Conservation (phyloP, 2,888 invertebrate genomes). For the Lepas anatifera region DNA sequence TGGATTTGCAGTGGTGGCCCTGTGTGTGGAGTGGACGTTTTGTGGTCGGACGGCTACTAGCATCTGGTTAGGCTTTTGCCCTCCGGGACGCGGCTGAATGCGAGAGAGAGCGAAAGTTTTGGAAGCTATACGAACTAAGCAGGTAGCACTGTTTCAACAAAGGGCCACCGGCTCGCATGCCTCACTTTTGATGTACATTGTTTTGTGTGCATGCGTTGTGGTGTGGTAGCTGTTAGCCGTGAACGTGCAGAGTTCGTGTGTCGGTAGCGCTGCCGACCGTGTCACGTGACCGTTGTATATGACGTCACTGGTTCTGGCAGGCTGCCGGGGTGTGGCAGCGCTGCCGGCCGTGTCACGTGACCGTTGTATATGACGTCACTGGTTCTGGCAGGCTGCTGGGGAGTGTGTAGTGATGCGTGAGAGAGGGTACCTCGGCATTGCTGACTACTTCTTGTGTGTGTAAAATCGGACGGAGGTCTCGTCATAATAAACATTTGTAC, state of each 20-base stretch:
- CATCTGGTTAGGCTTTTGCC: neutral
- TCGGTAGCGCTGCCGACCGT: too few relatives aligned
- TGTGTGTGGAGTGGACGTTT: neutral
- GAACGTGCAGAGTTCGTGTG: neutral
- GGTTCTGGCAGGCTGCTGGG: too few relatives aligned
- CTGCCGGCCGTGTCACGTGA: neutral
- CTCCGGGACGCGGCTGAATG: neutral
- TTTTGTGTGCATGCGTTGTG: neutral
- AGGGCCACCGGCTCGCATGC: neutral
- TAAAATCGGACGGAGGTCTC: neutral
- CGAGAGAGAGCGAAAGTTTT: neutral
- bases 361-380: neutral
- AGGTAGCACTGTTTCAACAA: too few relatives aligned
- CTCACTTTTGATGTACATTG: neutral
- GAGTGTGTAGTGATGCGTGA: too few relatives aligned
- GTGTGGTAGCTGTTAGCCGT: neutral
- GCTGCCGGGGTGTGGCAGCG: too few relatives aligned
- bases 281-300: neutral
- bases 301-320: neutral
- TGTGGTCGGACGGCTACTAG: neutral
- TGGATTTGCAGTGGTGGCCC: neutral
- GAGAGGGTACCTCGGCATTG: too few relatives aligned
- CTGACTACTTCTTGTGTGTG: slow-evolving; percentile 9
- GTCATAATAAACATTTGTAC: slow-evolving; percentile 12
- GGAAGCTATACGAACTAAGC: too few relatives aligned